These are phyloP conservation scores for Pomacea canaliculata DNA, from an alignment of 2,888 invertebrate genomes.

Conservation along the genomic window DNA sequence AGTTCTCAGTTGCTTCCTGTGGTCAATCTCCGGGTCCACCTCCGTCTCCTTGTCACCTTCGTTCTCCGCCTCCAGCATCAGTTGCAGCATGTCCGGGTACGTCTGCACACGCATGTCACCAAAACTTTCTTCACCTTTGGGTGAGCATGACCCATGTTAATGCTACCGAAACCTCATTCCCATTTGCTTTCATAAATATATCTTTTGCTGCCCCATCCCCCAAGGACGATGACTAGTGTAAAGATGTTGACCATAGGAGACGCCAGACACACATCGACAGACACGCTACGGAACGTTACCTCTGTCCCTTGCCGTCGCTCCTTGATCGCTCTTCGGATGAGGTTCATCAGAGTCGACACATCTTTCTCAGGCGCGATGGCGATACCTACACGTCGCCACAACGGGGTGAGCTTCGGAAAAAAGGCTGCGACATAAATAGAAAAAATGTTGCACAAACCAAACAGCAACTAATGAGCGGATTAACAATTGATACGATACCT, in stretches of 20 bases:
- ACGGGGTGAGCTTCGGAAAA: constrained; percentile 2
- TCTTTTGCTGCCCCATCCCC: too few relatives aligned
- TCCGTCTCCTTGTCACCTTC: constrained; percentile 13
- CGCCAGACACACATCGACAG: too few relatives aligned
- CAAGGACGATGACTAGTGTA: too few relatives aligned
- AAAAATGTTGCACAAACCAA: too few relatives aligned
- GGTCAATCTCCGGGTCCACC: constrained; percentile 4
- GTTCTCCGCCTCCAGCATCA: constrained; percentile 39
- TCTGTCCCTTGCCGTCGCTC: constrained; percentile 11
- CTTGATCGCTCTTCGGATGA: constrained; percentile 8
- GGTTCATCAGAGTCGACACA: neutral
- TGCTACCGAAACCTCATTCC: too few relatives aligned
- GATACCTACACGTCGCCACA: neutral
- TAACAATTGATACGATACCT: too few relatives aligned
- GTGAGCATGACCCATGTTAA: too few relatives aligned
- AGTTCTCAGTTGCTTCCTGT: neutral
- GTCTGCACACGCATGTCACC: constrained; percentile 2
- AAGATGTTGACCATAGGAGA: too few relatives aligned
- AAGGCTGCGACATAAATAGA: constrained; percentile 1
- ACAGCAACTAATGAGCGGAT: too few relatives aligned
- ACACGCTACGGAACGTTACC: neutral
- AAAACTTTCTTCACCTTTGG: neutral
- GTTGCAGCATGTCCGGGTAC: constrained; percentile 40
- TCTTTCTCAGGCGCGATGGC: neutral
- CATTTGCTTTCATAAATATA: too few relatives aligned